Evolutionary conservation across 2,113 vertebrate genomes (phyloP).

Genomic region (Lanius collurio): DNA sequence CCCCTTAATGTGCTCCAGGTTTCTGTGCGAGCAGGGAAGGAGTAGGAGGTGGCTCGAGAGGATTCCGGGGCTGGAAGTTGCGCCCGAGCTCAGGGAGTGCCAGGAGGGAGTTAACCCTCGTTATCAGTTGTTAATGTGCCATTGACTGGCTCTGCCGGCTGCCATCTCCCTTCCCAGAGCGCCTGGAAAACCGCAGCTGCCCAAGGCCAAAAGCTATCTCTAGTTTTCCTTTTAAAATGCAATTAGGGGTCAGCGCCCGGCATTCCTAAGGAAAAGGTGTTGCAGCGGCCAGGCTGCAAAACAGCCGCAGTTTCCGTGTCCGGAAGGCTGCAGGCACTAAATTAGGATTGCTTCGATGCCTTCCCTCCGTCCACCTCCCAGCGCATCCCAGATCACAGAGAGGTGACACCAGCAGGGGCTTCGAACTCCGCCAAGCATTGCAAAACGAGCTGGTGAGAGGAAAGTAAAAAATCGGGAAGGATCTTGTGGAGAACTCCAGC

Average conservation of each 20-base stretch:
- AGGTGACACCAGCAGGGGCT: background rate
- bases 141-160: background rate
- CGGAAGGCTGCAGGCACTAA: background rate
- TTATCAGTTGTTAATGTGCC: background rate
- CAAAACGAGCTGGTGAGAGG: background rate
- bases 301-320: background rate
- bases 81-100: background rate
- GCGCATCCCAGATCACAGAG: background rate
- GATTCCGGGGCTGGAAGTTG: background rate
- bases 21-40: background rate
- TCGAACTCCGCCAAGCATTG: background rate
- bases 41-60: background rate
- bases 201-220: background rate
- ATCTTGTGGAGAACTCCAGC: background rate
- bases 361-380: background rate
- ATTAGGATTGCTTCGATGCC: background rate
- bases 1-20: conserved; percentile 41
- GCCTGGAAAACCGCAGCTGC: background rate
- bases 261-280: background rate
- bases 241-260: background rate
- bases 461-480: background rate
- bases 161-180: background rate
- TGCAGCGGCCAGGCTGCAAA: background rate
- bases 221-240: background rate
- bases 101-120: background rate